Conservation (phyloP, 1,140 invertebrate genomes). For the Drosophila asahinai region DNA sequence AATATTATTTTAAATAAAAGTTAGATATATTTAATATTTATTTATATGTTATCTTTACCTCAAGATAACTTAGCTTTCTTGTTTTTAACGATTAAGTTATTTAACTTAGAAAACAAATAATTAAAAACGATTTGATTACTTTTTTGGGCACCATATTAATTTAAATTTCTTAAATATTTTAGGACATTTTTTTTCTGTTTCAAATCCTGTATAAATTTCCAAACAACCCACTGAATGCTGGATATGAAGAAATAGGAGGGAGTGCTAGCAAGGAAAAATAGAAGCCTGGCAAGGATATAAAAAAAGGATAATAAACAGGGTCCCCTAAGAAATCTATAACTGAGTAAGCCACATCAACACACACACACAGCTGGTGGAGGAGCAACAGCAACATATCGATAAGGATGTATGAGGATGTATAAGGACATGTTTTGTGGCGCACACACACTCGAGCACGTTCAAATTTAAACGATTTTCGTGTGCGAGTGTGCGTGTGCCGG, state of each 20-base stretch:
- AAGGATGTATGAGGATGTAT: slow-evolving; percentile 73
- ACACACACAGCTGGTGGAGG: slow-evolving; percentile 26
- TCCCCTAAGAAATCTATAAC: slow-evolving; percentile 82
- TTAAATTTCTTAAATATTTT: too few relatives aligned
- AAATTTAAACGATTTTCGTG: slow-evolving; percentile 72
- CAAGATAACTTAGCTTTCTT: too few relatives aligned
- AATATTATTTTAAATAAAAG: too few relatives aligned
- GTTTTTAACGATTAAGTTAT: too few relatives aligned
- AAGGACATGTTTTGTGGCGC: slow-evolving; percentile 69
- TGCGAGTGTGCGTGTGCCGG: slow-evolving; percentile 1
- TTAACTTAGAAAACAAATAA: too few relatives aligned
- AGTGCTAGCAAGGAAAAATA: slow-evolving; percentile 2
- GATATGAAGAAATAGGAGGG: neutral
- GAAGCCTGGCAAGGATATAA: slow-evolving; percentile 64
- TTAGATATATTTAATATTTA: too few relatives aligned
- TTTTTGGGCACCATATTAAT: too few relatives aligned
- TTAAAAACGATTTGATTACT: too few relatives aligned
- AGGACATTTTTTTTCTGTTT: neutral
- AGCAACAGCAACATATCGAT: slow-evolving; percentile 51
- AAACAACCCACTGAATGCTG: neutral
- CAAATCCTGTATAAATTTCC: neutral
- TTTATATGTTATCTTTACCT: too few relatives aligned
- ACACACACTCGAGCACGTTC: slow-evolving; percentile 70
- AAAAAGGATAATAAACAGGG: slow-evolving; percentile 81
- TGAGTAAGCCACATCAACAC: slow-evolving; percentile 71